A percentile compares a stretch with the other conserved stretches of the same genome.
These are phyloP conservation scores for Dolomedes plantarius DNA, from an alignment of 2,888 invertebrate species.

Conservation along the genomic window DNA sequence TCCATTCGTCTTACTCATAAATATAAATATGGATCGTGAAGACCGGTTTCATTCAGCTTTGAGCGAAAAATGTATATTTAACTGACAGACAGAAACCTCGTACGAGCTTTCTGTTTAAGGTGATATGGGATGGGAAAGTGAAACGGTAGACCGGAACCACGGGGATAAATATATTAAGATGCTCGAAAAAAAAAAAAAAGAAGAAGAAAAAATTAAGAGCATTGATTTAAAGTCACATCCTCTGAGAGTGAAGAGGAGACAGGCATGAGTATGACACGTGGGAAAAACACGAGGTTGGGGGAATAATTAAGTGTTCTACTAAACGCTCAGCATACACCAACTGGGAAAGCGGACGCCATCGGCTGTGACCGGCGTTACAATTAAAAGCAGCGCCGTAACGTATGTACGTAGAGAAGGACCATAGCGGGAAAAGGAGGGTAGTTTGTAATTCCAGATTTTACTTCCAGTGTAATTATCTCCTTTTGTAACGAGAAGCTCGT, in stretches of 20 bases:
- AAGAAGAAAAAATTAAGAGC: not conserved
- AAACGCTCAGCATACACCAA: conserved; percentile 58
- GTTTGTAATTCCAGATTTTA: too few species aligned
- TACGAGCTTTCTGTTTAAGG: not conserved
- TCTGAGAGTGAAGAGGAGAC: conserved; percentile 57
- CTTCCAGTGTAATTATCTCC: too few species aligned
- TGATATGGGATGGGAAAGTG: not conserved
- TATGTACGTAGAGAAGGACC: too few species aligned
- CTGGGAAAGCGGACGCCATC: conserved; percentile 13
- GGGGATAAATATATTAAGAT: conserved; percentile 11
- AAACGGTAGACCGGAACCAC: not conserved
- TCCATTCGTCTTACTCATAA: too few species aligned
- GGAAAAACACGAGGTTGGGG: conserved; percentile 47
- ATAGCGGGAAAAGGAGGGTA: too few species aligned
- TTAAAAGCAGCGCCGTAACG: conserved; percentile 21
- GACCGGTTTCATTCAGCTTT: too few species aligned
- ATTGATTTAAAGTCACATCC: conserved; percentile 42
- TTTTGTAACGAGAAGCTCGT: too few species aligned
- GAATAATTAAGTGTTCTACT: conserved; percentile 64
- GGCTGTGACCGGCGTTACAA: conserved; percentile 49
- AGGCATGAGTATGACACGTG: conserved; percentile 69
- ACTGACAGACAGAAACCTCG: too few species aligned
- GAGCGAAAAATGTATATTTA: too few species aligned
- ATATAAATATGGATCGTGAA: too few species aligned
- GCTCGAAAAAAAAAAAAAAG: not conserved